Evolutionary conservation across 2,113 vertebrate species (phyloP).

Genomic region (Epinephelus fuscoguttatus): DNA sequence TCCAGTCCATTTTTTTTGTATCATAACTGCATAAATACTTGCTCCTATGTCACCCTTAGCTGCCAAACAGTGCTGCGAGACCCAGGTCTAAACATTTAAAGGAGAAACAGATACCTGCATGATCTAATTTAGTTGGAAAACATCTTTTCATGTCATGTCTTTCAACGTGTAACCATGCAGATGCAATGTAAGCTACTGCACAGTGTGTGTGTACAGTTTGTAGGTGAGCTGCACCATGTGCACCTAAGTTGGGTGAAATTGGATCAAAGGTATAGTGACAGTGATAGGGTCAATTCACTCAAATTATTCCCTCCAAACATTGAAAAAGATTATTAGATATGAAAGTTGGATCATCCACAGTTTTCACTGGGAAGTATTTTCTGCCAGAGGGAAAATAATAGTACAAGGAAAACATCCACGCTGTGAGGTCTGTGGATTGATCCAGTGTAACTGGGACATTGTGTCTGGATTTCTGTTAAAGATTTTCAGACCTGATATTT

Average conservation of each 20-base stretch:
- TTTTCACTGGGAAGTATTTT: not conserved
- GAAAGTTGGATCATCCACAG: not conserved
- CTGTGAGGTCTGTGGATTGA: not conserved
- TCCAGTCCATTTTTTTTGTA: not conserved
- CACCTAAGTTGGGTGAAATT: not conserved
- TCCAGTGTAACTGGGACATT: not conserved
- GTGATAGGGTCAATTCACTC: not conserved
- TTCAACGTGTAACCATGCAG: not conserved
- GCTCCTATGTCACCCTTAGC: not conserved
- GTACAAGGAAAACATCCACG: not conserved
- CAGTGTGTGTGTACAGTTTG: not conserved
- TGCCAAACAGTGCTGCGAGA: not conserved
- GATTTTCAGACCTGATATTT: not conserved
- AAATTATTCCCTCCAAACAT: not conserved
- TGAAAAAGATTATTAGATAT: not conserved
- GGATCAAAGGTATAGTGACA: conserved; percentile 8
- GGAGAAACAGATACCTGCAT: not conserved
- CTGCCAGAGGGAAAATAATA: not conserved
- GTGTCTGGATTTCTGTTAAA: not conserved
- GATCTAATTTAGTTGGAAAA: not conserved
- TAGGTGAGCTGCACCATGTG: conserved; percentile 7
- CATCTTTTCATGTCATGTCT: not conserved
- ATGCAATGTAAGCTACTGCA: not conserved
- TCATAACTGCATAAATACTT: not conserved
- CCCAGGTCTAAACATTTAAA: not conserved